A percentile compares a stretch with the other conserved stretches of the same genome.
phyloP scores from a whole-genome alignment of 2,797 vertebrate genomes.

The Anableps anableps region DNA sequence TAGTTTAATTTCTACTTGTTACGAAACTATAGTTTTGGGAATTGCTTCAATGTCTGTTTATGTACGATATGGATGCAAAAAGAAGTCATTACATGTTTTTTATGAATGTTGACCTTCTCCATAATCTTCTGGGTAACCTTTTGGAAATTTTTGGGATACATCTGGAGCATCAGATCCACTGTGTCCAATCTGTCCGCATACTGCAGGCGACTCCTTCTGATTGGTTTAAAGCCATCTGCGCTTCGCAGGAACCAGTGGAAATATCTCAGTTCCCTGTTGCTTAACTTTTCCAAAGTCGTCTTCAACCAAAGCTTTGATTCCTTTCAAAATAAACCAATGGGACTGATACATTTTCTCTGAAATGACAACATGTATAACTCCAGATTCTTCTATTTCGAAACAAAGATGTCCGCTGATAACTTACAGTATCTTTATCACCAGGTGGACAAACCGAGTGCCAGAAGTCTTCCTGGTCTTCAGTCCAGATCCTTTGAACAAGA shows the following conservation, averaged over 20 bases:
- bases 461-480: background rate
- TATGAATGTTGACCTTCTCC: background rate
- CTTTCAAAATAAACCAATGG: background rate
- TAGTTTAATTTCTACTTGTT: background rate
- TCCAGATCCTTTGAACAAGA: background rate
- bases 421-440: background rate
- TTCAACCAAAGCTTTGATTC: background rate
- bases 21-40: too few relatives aligned
- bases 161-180: background rate
- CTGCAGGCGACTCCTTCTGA: background rate
- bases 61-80: background rate
- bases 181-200: background rate
- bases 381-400: background rate
- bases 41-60: too few relatives aligned
- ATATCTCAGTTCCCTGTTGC: background rate
- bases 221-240: background rate
- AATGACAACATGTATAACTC: background rate
- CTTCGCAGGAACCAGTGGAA: background rate
- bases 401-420: background rate
- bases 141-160: background rate
- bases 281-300: background rate
- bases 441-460: background rate
- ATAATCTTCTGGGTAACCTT: background rate
- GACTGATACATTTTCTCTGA: background rate
- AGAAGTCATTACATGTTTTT: background rate